Base-by-base conservation (phyloP, 37 sponge, comb jelly and placozoan species). In the Corticium candelabrum region DNA sequence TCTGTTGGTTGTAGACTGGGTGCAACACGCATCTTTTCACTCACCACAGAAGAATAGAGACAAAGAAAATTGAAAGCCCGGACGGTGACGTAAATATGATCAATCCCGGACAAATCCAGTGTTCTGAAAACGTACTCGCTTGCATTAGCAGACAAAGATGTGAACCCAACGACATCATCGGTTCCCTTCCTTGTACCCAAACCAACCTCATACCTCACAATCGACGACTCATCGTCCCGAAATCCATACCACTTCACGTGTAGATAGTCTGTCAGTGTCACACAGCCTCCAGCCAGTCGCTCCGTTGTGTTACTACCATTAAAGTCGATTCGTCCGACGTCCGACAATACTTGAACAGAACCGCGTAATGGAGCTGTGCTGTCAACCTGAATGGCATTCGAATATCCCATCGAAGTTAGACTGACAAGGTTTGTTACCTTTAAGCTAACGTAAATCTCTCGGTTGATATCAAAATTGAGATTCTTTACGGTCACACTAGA, bases 141-240 rank as follows among this genome's bases (percentile, higher is more conserved):
- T 0, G 74, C 34, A 32, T 68, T 74, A 0, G 77, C 78, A n/a
- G 83, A 70, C 38, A 91, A 27, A 0, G 57, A 21, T 3, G 68
- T 77, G 37, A 74, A 3, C 21, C 68, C 62, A 39, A 84, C 56
- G 15, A 79, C 39, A 1, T 82, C 83, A 40, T 67, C 82, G 68
- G 82, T 85, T 34, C 71, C 75, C 1, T 78, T 77, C 33, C 68
- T 69, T 30, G 76, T 77, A 37, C 89, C 87, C 71, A 92, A 86
- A 38, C 85, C 40, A 33, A 92, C 34, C 2, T 76, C 41, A 75
- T 80, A 84, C 33, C 73, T 70, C 15, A 50, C 21, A 27, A 50
- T 50, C 21, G 11, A 27, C 62, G 62, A 50, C 21, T 50, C 62
- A 50, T 27, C 62, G 21, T 50, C 62, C 15, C 21, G 15, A 50